Base-by-base conservation (phyloP, 2,888 invertebrate species). In the Ctena decussata region DNA sequence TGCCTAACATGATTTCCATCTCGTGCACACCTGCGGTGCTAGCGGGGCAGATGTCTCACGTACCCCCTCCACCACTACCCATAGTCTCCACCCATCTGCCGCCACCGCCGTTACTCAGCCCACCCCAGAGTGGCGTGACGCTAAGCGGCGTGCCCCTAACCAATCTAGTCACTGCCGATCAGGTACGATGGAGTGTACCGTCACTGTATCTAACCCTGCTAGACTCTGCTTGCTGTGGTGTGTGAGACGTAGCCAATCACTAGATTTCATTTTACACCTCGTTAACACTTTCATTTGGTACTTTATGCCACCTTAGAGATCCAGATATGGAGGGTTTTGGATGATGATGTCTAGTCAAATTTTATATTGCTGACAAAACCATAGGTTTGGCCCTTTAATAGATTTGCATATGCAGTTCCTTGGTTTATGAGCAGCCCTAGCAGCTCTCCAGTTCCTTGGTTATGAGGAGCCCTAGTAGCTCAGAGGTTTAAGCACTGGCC, bases 1-100 rank as follows among this genome's bases (percentile, higher is more conserved):
- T 88, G 65, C 84, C 88, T 75, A 88, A 84, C 82, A 84, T 88
- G 85, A 75, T 88, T 69, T 81, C 84, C 41, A 77, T 85, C 74
- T 44, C 44, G 24, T 24, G 46, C 30, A 46, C 30, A 12, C 44
- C 72, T 27, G 72, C 8, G 77, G 49, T 18, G 77, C 75, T 60
- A 80, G 82, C 1, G 80, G 71, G 57, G 53, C 75, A 35, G 49
- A n/a, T 37, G 75, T 5, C 75, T 39, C 39, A 46, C 46, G 24
- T 32, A 8, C 73, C 46, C 46, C 73, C 73, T 35, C 65, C 65
- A 65, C 65, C 65, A 65, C 32, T 65, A 32, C 65, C 65, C 65
- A 65, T 65, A 65, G 65, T 65, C 79, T 77, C 87, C 75, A 79
- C 85, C 72, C 72, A 80, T 73, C 65, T 80, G 69, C 75, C 85